These are phyloP conservation scores for Drosophila athabasca DNA, from an alignment of 1,140 invertebrate genomes.

Conservation along the genomic window DNA sequence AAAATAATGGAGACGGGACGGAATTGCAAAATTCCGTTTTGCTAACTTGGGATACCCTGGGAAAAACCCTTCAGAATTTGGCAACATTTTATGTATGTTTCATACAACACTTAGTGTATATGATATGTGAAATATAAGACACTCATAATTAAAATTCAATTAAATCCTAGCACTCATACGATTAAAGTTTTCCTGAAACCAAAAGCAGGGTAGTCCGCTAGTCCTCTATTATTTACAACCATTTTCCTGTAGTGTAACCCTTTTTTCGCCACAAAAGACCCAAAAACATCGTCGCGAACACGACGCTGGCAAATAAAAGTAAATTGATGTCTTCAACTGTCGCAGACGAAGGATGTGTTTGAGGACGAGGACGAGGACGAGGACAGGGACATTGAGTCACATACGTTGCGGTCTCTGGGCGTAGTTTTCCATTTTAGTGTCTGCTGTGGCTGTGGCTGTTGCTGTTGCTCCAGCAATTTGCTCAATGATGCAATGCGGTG, in stretches of 20 bases:
- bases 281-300: conserved; percentile 46
- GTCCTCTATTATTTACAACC: not conserved
- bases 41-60: conserved; percentile 1
- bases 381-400: not conserved
- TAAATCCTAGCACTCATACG: too few species aligned
- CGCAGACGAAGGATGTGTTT: not conserved
- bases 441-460: conserved; percentile 18
- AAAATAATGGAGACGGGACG: not conserved
- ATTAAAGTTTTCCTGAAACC: not conserved
- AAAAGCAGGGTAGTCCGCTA: not conserved
- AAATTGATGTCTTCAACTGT: conserved; percentile 78
- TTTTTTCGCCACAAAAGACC: conserved; percentile 22
- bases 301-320: conserved; percentile 62
- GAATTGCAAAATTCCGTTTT: too few species aligned
- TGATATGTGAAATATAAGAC: too few species aligned
- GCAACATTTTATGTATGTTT: too few species aligned
- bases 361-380: not conserved
- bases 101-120: too few species aligned
- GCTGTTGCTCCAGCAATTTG: conserved; percentile 60
- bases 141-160: too few species aligned
- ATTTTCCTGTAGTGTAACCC: conserved; percentile 1
- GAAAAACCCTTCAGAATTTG: too few species aligned
- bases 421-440: conserved; percentile 37
- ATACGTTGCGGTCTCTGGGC: conserved; percentile 32
- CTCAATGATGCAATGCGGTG: conserved; percentile 70